phyloP scores from a whole-genome alignment of 2,113 vertebrate genomes.

The Heterochromis multidens region DNA sequence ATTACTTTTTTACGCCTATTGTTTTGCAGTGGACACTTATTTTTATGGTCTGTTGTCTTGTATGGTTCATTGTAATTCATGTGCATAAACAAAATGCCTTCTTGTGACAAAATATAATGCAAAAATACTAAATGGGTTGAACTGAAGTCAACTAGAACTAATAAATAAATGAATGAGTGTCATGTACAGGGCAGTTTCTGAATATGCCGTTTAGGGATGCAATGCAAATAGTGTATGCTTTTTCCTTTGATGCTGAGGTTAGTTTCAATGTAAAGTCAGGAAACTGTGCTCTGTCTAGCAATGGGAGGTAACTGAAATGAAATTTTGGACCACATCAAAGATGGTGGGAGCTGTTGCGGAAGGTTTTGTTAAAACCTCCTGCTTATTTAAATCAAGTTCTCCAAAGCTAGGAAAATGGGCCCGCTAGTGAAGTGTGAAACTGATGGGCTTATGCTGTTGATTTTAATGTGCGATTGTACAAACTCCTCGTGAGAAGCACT shows the following conservation, averaged over 20 bases:
- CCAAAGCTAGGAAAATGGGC: neutral
- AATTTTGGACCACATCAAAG: neutral
- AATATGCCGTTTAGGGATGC: neutral
- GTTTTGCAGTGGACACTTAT: neutral
- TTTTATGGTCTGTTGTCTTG: neutral
- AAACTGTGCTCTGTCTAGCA: neutral
- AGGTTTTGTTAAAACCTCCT: neutral
- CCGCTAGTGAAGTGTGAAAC: neutral
- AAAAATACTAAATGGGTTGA: neutral
- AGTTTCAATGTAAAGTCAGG: neutral
- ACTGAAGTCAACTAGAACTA: neutral
- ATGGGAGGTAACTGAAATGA: neutral
- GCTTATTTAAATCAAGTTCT: constrained; percentile 2
- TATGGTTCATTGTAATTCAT: neutral
- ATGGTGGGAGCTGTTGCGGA: neutral
- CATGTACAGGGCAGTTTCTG: neutral
- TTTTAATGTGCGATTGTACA: constrained; percentile 22
- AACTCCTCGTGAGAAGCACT: neutral
- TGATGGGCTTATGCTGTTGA: constrained; percentile 1
- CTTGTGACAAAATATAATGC: neutral
- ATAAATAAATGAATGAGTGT: neutral
- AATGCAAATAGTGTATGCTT: neutral
- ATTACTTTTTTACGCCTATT: neutral
- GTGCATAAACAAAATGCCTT: neutral
- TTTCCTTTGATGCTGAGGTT: neutral